A percentile compares a stretch with the other conserved stretches of the same genome.
Conservation (phyloP, 2,888 invertebrate species). For the Dusona sp. region DNA sequence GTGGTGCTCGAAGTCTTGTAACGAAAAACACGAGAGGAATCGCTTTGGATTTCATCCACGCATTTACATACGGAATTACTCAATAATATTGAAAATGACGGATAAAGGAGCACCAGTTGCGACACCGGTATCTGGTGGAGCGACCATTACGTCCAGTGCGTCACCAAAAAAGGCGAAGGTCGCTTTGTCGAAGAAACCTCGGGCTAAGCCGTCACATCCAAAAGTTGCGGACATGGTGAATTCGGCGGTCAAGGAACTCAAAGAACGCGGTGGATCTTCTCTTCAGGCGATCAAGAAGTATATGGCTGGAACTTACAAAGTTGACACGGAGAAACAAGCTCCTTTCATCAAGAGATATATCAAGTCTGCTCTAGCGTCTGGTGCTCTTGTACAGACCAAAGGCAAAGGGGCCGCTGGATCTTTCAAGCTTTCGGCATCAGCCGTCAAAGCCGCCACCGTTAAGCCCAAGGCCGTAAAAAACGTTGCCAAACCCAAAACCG, state of each 20-base stretch:
- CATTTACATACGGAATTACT: not conserved
- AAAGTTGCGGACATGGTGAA: constrained; percentile 87
- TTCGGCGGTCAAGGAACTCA: constrained; percentile 85
- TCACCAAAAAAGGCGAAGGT: not conserved
- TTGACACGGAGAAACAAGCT: constrained; percentile 86
- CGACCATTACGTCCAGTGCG: constrained; percentile 43
- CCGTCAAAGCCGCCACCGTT: constrained; percentile 60
- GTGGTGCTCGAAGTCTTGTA: not conserved
- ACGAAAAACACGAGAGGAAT: not conserved
- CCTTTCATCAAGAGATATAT: constrained; percentile 87
- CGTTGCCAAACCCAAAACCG: constrained; percentile 23
- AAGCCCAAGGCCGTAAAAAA: constrained; percentile 75
- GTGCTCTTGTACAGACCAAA: constrained; percentile 85
- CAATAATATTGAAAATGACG: not conserved
- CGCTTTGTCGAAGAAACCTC: constrained; percentile 79
- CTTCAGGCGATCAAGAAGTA: constrained; percentile 88
- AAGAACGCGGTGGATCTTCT: constrained; percentile 87
- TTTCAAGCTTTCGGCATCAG: constrained; percentile 83
- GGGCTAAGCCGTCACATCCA: constrained; percentile 85
- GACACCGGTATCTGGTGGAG: constrained; percentile 54
- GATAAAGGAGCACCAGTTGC: constrained; percentile 9
- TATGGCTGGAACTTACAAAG: constrained; percentile 87
- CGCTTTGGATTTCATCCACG: not conserved
- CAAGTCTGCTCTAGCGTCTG: constrained; percentile 86
- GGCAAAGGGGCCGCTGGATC: constrained; percentile 86